Percentiles rank a stretch among this genome's conserved stretches.
These are phyloP conservation scores for Poecilia picta DNA, from an alignment of 2,797 vertebrate genomes.

Conservation along the genomic window DNA sequence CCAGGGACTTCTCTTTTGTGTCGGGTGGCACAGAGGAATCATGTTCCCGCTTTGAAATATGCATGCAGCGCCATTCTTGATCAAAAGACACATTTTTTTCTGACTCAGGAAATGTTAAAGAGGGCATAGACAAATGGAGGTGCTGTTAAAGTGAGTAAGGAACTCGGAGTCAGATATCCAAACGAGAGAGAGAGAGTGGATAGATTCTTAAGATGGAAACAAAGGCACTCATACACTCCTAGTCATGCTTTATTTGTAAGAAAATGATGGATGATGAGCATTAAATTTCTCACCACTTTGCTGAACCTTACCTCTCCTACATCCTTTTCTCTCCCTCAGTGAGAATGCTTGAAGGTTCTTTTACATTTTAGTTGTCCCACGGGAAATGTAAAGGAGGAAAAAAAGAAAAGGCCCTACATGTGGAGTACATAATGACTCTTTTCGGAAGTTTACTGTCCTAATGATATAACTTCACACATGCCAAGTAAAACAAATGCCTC, in stretches of 20 bases:
- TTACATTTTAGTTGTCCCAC: constrained; percentile 71
- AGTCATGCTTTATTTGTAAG: constrained; percentile 43
- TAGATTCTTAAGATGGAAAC: constrained; percentile 40
- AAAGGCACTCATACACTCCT: constrained; percentile 23
- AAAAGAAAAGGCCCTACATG: constrained; percentile 61
- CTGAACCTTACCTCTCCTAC: constrained; percentile 53
- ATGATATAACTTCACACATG: constrained; percentile 71
- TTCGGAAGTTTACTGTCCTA: constrained; percentile 73
- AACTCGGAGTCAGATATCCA: constrained; percentile 49
- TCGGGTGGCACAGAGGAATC: constrained; percentile 62
- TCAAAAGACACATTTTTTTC: constrained; percentile 73
- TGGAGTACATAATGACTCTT: constrained; percentile 58
- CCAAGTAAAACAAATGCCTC: constrained; percentile 64
- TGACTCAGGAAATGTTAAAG: constrained; percentile 57
- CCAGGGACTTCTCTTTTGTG: constrained; percentile 65
- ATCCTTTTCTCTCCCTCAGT: constrained; percentile 53
- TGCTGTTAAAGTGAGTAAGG: constrained; percentile 59
- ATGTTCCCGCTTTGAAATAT: constrained; percentile 68
- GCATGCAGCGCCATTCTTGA: constrained; percentile 61
- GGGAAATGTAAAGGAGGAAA: constrained; percentile 45
- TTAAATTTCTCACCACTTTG: constrained; percentile 64
- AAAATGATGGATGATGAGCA: constrained; percentile 73
- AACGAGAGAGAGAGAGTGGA: constrained; percentile 49
- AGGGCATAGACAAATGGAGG: constrained; percentile 62
- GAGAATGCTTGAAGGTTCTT: constrained; percentile 66